A percentile compares a stretch with the other conserved stretches of the same genome.
phyloP scores from a whole-genome alignment of 2,888 invertebrate genomes.

The Hirtodrosophila cameraria region DNA sequence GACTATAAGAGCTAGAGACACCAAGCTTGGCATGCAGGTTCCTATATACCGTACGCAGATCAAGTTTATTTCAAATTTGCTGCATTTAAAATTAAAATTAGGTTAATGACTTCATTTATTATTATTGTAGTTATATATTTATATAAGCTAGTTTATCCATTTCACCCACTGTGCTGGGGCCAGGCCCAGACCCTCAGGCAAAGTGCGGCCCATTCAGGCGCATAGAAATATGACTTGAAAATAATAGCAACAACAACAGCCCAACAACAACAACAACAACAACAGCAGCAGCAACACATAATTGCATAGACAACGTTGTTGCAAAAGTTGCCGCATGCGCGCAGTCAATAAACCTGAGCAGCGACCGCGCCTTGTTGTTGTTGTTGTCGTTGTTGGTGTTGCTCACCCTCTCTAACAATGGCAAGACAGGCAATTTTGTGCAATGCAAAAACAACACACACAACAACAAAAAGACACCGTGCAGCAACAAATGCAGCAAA shows the following conservation, averaged over 20 bases:
- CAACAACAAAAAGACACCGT: slow-evolving; percentile 8
- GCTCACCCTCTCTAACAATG: slow-evolving; percentile 36
- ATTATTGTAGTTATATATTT: no score
- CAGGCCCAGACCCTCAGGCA: slow-evolving; percentile 13
- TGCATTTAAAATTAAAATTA: no score
- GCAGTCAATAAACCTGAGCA: slow-evolving; percentile 70
- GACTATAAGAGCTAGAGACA: no score
- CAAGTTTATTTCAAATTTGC: no score
- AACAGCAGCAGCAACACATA: slow-evolving; percentile 34
- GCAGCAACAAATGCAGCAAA: slow-evolving; percentile 50
- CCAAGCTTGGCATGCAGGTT: no score
- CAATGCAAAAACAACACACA: slow-evolving; percentile 37
- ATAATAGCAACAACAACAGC: slow-evolving; percentile 27
- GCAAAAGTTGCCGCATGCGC: slow-evolving; percentile 28
- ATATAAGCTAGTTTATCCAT: no score
- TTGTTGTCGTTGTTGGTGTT: slow-evolving; percentile 26
- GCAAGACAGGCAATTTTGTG: slow-evolving; percentile 39
- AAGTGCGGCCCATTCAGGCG: slow-evolving; percentile 51
- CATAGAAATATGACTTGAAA: slow-evolving; percentile 4
- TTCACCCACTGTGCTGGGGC: background rate
- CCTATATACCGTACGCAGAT: no score
- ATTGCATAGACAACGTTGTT: slow-evolving; percentile 59
- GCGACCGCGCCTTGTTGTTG: slow-evolving; percentile 33
- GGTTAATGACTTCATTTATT: no score
- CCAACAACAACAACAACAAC: slow-evolving; percentile 31